Evolutionary conservation across 2,888 invertebrate genomes (phyloP), one percentile per base, ranked within the genome.

Genomic region (Eristalis intricaria): DNA sequence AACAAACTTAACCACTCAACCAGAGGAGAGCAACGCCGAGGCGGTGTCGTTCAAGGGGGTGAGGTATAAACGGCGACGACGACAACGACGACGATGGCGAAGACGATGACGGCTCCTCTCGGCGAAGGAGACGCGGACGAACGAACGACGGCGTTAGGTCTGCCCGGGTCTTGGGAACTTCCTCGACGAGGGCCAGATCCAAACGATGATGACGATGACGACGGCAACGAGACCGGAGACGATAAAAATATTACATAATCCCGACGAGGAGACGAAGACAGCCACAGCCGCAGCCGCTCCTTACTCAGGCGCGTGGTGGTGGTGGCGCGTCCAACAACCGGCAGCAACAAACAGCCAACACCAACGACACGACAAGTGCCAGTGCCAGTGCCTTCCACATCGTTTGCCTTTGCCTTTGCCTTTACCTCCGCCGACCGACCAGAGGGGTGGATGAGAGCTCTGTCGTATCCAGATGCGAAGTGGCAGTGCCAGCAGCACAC

Each of bases 181-280:
- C 86, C 78, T 83, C 77, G 70, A 73, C 70, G 70, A 70, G 73
- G 65, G 65, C 56, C 65, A 64, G 64, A 79, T 68, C 85, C 74
- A 29, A 82, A 81, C 80, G 81, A 85, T 81, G 81, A 82, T 77
- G 70, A 86, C 78, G 78, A 84, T 63, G 64, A 73, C 84, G 76
- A 87, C 78, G 68, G 69, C 84, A 73, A 87, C 79, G 79, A 50
- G 50, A 50, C 50, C 50, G 50, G 50, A 19, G 50, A 87, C 75
- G 71, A 80, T 80, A 84, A 87, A 77, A 87, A 80, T 84, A 87
- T 87, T 84, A 87, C 87, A 87, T 87, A 87, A 87, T 84, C 84
- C 75, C 19, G 58, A 64, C 60, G 84, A 87, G 74, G 58, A 79
- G 80, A 68, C 73, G 80, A 80, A 87, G 61, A 80, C 84, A 84